phyloP scores from a whole-genome alignment of 2,113 vertebrate species.

The Seriola rivoliana region DNA sequence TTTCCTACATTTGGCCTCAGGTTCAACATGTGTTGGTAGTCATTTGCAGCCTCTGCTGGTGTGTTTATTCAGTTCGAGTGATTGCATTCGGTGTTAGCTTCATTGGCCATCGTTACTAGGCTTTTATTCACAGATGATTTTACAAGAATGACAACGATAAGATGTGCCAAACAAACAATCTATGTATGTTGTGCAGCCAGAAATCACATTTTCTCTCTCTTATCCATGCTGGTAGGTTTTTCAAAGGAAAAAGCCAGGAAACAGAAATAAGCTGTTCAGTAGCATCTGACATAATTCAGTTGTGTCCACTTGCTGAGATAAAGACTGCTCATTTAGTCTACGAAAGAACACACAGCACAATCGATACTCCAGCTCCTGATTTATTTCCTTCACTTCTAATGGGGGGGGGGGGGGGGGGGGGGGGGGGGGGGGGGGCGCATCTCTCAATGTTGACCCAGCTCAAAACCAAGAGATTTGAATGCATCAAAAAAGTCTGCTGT shows the following conservation, averaged over 20 bases:
- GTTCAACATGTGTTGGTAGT: constrained; percentile 7
- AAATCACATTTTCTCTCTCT: constrained; percentile 8
- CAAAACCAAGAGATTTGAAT: constrained; percentile 12
- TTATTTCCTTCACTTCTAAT: constrained; percentile 30
- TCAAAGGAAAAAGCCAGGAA: not conserved
- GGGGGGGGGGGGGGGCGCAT: not conserved
- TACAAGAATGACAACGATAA: constrained; percentile 7
- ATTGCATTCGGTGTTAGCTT: not conserved
- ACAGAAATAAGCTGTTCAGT: constrained; percentile 32
- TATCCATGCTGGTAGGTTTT: constrained; percentile 6
- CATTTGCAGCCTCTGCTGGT: constrained; percentile 2
- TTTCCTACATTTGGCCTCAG: constrained; percentile 9
- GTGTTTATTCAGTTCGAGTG: not conserved
- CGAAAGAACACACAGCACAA: constrained; percentile 36
- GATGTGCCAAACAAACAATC: not conserved
- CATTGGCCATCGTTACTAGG: not conserved
- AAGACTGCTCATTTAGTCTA: constrained; percentile 58
- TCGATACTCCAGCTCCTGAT: constrained; percentile 38
- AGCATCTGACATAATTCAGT: constrained; percentile 32
- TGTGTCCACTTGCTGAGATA: constrained; percentile 48
- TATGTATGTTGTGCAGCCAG: not conserved
- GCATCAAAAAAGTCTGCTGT: not conserved
- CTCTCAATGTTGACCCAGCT: not conserved
- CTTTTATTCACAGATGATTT: constrained; percentile 10
- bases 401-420: not conserved